Percentiles rank a stretch among this genome's conserved stretches.
phyloP scores from a whole-genome alignment of 2,113 vertebrate genomes.

The Campylomormyrus numenius region DNA sequence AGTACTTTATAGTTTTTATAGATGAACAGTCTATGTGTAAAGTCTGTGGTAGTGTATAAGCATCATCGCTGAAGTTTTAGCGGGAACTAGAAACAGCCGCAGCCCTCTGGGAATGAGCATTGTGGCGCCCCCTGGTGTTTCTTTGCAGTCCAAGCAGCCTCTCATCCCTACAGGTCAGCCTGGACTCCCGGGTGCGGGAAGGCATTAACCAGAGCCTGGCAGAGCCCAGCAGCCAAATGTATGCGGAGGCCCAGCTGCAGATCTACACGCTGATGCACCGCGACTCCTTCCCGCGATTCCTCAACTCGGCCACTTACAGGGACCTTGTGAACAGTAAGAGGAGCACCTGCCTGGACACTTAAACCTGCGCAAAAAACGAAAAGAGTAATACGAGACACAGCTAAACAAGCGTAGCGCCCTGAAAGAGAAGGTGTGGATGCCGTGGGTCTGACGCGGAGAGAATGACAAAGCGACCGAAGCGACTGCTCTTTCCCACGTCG shows the following conservation, averaged over 20 bases:
- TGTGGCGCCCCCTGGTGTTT: background rate
- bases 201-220: slow-evolving; percentile 86
- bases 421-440: slow-evolving; percentile 46
- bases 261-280: slow-evolving; percentile 99
- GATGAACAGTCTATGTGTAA: background rate
- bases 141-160: background rate
- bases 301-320: slow-evolving; percentile 89
- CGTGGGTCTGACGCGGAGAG: slow-evolving; percentile 14
- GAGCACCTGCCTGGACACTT: slow-evolving; percentile 80
- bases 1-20: background rate
- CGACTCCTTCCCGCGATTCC: slow-evolving; percentile 95
- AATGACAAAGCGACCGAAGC: slow-evolving; percentile 36
- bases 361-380: slow-evolving; percentile 37
- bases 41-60: background rate
- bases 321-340: slow-evolving; percentile 77
- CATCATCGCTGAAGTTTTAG: background rate
- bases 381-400: slow-evolving; percentile 24
- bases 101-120: background rate
- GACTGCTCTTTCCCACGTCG: slow-evolving; percentile 28
- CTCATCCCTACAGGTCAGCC: slow-evolving; percentile 72
- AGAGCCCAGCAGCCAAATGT: slow-evolving; percentile 82
- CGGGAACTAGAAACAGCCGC: no score
- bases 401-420: slow-evolving; percentile 52
- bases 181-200: slow-evolving; percentile 92
- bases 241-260: slow-evolving; percentile 93